Conservation (phyloP, 1,140 invertebrate species). For the Drosophila kurseongensis region DNA sequence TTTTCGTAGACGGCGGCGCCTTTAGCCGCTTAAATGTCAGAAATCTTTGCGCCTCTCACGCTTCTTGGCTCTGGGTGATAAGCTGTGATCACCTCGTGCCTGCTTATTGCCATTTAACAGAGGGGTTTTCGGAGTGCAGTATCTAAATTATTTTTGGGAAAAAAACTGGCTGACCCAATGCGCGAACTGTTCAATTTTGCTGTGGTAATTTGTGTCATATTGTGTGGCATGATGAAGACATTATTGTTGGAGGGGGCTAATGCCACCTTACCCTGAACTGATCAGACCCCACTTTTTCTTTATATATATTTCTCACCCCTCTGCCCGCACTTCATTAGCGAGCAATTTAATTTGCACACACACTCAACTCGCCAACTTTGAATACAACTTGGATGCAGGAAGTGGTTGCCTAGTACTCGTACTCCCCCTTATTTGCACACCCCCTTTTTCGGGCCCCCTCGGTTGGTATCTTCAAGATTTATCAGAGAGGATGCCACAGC, state of each 20-base stretch:
- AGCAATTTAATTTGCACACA: conserved; percentile 82
- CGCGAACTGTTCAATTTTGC: conserved; percentile 49
- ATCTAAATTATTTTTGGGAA: background rate
- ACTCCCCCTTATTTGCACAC: conserved; percentile 9
- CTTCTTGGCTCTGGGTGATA: conserved; percentile 36
- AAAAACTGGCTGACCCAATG: conserved; percentile 49
- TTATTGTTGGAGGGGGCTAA: conserved; percentile 25
- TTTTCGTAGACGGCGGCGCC: conserved; percentile 62
- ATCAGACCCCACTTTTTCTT: background rate
- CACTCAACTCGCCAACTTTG: conserved; percentile 39
- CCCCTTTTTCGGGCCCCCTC: conserved; percentile 3
- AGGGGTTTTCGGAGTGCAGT: background rate
- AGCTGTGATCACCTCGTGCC: conserved; percentile 59
- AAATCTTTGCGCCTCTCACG: conserved; percentile 61
- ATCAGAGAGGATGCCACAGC: conserved; percentile 58
- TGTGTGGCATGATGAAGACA: conserved; percentile 64
- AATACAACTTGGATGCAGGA: conserved; percentile 30
- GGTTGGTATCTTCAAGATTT: conserved; percentile 32
- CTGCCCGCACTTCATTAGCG: conserved; percentile 72
- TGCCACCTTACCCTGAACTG: background rate
- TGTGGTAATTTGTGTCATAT: conserved; percentile 73
- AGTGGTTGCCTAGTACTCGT: conserved; percentile 26
- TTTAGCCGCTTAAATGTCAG: conserved; percentile 75
- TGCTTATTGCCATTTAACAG: conserved; percentile 68
- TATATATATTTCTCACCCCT: background rate